A percentile compares a stretch with the other conserved stretches of the same genome.
These are phyloP conservation scores for Trissolcus japonicus DNA, from an alignment of 2,888 invertebrate genomes.

Conservation along the genomic window DNA sequence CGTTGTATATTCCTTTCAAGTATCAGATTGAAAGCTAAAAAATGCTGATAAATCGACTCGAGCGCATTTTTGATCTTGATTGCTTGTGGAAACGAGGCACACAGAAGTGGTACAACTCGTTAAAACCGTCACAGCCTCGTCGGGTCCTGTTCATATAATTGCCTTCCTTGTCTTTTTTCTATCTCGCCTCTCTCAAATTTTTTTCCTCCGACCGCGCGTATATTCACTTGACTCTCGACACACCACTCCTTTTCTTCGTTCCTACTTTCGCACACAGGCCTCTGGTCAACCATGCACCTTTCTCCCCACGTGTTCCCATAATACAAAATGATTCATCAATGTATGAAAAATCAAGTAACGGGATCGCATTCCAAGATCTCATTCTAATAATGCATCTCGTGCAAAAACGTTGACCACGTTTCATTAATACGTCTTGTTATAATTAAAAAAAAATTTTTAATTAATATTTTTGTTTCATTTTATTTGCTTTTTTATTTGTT, in stretches of 20 bases:
- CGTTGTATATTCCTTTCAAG: conserved; percentile 8
- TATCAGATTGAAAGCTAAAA: not conserved
- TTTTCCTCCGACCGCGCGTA: conserved; percentile 1
- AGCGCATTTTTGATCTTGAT: conserved; percentile 1
- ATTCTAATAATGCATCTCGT: not conserved
- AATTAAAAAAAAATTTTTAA: too few relatives aligned
- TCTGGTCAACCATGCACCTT: conserved; percentile 27
- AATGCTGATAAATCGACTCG: conserved; percentile 1
- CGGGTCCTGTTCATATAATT: conserved; percentile 18
- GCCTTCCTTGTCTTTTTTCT: conserved; percentile 12
- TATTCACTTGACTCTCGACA: conserved; percentile 12
- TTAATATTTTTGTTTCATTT: too few relatives aligned
- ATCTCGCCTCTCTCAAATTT: not conserved
- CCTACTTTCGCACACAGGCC: conserved; percentile 38
- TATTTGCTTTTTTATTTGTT: not conserved
- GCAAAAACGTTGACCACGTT: not conserved
- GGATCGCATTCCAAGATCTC: conserved; percentile 11
- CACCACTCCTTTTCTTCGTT: conserved; percentile 34
- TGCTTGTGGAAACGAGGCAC: conserved; percentile 19
- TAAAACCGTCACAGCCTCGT: conserved; percentile 32
- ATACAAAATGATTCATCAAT: conserved; percentile 28
- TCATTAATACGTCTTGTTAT: not conserved
- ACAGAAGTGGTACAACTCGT: conserved; percentile 31
- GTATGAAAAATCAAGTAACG: conserved; percentile 42
- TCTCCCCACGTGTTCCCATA: conserved; percentile 41